Conservation (phyloP, 2,113 vertebrate species). For the Boleophthalmus pectinirostris region DNA sequence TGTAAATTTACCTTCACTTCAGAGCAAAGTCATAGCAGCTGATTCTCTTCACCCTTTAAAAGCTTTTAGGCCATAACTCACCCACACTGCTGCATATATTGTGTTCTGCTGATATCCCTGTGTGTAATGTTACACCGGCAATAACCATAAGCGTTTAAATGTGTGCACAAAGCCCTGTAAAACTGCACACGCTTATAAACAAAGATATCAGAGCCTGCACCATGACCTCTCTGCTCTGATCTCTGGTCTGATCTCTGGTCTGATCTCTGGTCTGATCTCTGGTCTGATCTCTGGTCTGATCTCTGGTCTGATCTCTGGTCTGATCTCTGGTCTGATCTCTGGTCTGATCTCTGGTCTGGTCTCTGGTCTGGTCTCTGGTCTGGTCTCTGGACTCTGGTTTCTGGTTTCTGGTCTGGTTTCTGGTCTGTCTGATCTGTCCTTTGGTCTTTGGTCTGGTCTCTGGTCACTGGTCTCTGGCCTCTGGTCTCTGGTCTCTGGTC, state of each 20-base stretch:
- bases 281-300: too few relatives aligned
- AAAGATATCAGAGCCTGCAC: conserved; percentile 1
- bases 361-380: too few relatives aligned
- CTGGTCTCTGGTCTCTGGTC: neutral
- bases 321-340: too few relatives aligned
- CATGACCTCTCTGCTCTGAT: too few relatives aligned
- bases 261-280: too few relatives aligned
- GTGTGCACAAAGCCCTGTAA: conserved; percentile 46
- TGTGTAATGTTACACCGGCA: conserved; percentile 46
- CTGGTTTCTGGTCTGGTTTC: too few relatives aligned
- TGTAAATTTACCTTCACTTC: neutral
- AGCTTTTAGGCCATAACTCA: conserved; percentile 19
- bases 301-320: too few relatives aligned
- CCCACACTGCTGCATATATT: conserved; percentile 18
- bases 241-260: conserved; percentile 1
- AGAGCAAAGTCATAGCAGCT: conserved; percentile 1
- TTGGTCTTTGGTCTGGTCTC: too few relatives aligned
- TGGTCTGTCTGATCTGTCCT: too few relatives aligned
- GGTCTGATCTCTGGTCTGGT: too few relatives aligned
- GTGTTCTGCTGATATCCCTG: conserved; percentile 44
- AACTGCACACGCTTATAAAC: conserved; percentile 36
- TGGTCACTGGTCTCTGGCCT: too few relatives aligned
- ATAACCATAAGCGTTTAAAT: conserved; percentile 50
- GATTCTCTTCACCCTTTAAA: conserved; percentile 23
- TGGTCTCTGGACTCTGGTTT: too few relatives aligned